Evolutionary conservation across 2,888 invertebrate species (phyloP).

Genomic region (Tolmerus cingulatus): DNA sequence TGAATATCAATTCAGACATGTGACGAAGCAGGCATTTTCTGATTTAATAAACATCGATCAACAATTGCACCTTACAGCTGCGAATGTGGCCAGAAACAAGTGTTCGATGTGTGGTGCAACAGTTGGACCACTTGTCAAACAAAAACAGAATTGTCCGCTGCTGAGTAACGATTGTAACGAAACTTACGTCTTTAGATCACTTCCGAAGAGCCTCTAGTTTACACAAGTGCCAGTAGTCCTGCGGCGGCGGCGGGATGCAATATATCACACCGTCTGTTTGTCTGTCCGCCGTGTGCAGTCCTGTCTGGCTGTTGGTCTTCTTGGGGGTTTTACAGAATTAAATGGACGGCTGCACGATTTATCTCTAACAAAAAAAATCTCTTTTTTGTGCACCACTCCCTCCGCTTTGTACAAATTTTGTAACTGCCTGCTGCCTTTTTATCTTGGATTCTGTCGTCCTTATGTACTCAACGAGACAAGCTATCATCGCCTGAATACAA

Average conservation of each 20-base stretch:
- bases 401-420: background rate
- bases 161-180: background rate
- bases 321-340: background rate
- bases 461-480: background rate
- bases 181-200: background rate
- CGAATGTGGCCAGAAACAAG: background rate
- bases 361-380: background rate
- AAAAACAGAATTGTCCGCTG: background rate
- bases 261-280: background rate
- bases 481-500: conserved; percentile 42
- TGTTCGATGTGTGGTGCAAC: background rate
- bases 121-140: background rate
- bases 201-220: background rate
- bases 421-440: background rate
- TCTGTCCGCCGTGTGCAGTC: background rate
- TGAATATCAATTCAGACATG: background rate
- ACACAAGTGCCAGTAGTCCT: background rate
- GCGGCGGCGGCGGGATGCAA: background rate
- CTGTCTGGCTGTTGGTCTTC: background rate
- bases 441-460: background rate
- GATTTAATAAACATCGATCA: background rate
- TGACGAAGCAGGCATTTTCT: background rate
- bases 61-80: background rate
- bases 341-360: background rate
- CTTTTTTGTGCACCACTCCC: background rate